Percentiles rank a stretch among this genome's conserved stretches.
phyloP scores from a whole-genome alignment of 2,113 vertebrate species.

The Pycnonotus jocosus region DNA sequence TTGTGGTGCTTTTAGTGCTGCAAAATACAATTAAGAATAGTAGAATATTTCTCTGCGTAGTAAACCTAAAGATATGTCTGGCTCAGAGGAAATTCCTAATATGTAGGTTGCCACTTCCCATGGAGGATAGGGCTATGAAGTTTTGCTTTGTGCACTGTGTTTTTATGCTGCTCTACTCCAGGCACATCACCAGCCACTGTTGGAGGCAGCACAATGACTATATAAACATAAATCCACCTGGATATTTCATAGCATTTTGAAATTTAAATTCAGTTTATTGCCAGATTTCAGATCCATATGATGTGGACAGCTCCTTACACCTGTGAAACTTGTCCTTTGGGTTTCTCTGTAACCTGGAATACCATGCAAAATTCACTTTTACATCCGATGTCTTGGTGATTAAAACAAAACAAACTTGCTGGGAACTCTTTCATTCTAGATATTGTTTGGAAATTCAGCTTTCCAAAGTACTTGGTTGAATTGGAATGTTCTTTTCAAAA shows the following conservation, averaged over 20 bases:
- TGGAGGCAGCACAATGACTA: not conserved
- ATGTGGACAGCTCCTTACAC: not conserved
- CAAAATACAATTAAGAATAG: not conserved
- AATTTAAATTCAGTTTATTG: not conserved
- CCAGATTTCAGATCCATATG: not conserved
- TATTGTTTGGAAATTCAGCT: not conserved
- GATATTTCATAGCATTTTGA: not conserved
- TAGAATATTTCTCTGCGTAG: not conserved
- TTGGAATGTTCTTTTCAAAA: not conserved
- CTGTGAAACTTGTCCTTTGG: not conserved
- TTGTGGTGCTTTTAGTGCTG: not conserved
- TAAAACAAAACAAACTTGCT: not conserved
- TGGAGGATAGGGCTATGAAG: not conserved
- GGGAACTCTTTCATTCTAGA: not conserved
- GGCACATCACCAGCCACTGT: not conserved
- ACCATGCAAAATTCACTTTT: not conserved
- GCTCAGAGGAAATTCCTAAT: not conserved
- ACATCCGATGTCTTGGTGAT: not conserved
- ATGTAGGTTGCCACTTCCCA: not conserved
- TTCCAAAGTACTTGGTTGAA: not conserved
- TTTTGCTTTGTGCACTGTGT: not conserved
- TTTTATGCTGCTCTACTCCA: not conserved
- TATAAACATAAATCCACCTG: not conserved
- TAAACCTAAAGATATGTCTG: not conserved
- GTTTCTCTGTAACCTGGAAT: not conserved